Base-by-base conservation (phyloP, 2,888 invertebrate genomes). In the Tholera decimalis region DNA sequence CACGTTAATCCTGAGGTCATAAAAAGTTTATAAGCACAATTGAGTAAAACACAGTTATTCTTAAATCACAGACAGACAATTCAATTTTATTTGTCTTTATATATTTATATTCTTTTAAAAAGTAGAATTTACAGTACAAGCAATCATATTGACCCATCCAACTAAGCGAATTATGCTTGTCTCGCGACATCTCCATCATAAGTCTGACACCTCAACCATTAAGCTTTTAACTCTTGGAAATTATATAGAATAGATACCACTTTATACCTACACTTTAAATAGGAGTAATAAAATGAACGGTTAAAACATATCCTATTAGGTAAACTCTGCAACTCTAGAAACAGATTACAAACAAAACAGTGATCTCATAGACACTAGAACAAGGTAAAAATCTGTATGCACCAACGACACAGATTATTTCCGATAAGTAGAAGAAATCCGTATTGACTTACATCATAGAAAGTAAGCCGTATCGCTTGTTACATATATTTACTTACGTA, bases 381-480 rank as follows among this genome's bases (percentile, higher is more conserved):
- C 39, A 55, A 58, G 44, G 20, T 46, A 41, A 56, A 56, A 47
- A 74, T 82, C 64, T 39, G 70, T 75, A 78, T 82, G 65, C 81
- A 50, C 46, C 44, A 8, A 7, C 22, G 53, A 26, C 50, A 67
- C 35, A 56, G 80, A 73, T 81, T 69, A 18, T 79, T 72, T 61
- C 49, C 55, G 81, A 80, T 82, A 68, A 80, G 65, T 72, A 46
- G 46, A 71, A 77, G 56, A 74, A 74, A 77, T 77, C 73, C 65
- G 78, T 66, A 69, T 72, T 77, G 26, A 58, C 58, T 78, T 70
- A 56, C 74, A 61, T 67, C 66, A 73, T 82, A 80, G 81, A 78
- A 83, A 82, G 83, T 77, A 73, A 57, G 46, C 51, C 55, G 62
- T 54, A 54, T 69, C 43, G 37, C 49, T 49, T 67, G 75, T 67